Conservation (phyloP, 2,797 vertebrate species). For the Girardinus metallicus region DNA sequence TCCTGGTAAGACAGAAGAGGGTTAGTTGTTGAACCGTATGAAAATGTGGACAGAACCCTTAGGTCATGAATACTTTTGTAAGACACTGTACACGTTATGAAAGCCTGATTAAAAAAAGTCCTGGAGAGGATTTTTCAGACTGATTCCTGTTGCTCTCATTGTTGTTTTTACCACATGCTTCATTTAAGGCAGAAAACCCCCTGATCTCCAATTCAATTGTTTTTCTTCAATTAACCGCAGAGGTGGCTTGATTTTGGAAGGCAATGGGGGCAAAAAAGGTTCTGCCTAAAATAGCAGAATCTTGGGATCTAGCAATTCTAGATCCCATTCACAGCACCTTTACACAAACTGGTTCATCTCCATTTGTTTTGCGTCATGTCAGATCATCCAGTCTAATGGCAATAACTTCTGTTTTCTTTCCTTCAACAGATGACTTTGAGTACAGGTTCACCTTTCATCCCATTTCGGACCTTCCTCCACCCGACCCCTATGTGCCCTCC, state of each 20-base stretch:
- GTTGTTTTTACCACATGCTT: slow-evolving; percentile 47
- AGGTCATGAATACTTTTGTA: not conserved
- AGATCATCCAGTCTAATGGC: not conserved
- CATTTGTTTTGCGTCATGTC: not conserved
- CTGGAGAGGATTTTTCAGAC: not conserved
- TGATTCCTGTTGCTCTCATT: slow-evolving; percentile 5
- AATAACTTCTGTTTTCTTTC: not conserved
- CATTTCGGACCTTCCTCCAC: slow-evolving; percentile 92
- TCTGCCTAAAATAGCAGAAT: not conserved
- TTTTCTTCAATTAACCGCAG: slow-evolving; percentile 20
- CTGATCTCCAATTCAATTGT: slow-evolving; percentile 24
- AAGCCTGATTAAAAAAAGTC: not conserved
- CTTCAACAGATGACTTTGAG: slow-evolving; percentile 92
- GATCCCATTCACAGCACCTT: not conserved
- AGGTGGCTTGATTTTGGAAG: slow-evolving; percentile 22
- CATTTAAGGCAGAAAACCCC: slow-evolving; percentile 29
- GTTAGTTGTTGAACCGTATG: not conserved
- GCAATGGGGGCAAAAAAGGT: not conserved
- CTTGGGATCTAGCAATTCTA: too few species aligned
- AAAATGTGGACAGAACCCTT: not conserved
- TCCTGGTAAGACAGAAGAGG: not conserved
- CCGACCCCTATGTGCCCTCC: slow-evolving; percentile 87
- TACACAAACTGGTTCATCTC: not conserved
- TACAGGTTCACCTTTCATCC: slow-evolving; percentile 93
- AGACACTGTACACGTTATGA: not conserved